Base-by-base conservation (phyloP, 2,888 invertebrate species). In the Melanostoma mellinum region DNA sequence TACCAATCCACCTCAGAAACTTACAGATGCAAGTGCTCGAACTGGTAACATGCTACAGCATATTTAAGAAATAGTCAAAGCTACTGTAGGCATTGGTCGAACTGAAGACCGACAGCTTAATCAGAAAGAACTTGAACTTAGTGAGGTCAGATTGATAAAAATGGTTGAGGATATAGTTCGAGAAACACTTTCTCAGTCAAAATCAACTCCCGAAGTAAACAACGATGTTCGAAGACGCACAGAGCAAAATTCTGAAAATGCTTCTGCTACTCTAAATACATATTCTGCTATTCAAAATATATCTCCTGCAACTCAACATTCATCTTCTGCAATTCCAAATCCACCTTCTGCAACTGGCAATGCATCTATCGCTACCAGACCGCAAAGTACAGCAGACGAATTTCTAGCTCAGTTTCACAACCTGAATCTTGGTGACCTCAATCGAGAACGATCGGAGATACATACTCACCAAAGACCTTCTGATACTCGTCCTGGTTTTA, bases 81-180 rank as follows among this genome's bases (percentile, higher is more conserved):
- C 56, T 8, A 40, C 56, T 8, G 56, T 56, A 56, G 56, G 56
- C 30, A 40, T 56, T 9, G 40, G 56, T 32, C 40, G 30, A 3
- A 56, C 56, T 4, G 56, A 56, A 56, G 32, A 56, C 0, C 20
- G 56, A 42, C 56, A 56, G n/a, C 6, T 42, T 4, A 42, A 40
- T 8, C 56, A 56, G 9, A 56, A 20, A 8, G 40, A 56, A 42
- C 4, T 56, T 9, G 56, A 32, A 56, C 56, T 56, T n/a, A 56
- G 40, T 4, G 9, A 56, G 30, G 8, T 4, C 2, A 56, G 9
- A n/a, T 56, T 56, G 30, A n/a, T 40, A 32, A 40, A 56, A 40
- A 30, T 56, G 40, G 56, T 56, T 56, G 32, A 9, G 9, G 56
- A 40, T 6, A 3, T 56, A 6, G 32, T 56, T 32, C 56, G 38